These are phyloP conservation scores for Amblyopsis rosae DNA, from an alignment of 2,113 vertebrate species.

Conservation along the genomic window DNA sequence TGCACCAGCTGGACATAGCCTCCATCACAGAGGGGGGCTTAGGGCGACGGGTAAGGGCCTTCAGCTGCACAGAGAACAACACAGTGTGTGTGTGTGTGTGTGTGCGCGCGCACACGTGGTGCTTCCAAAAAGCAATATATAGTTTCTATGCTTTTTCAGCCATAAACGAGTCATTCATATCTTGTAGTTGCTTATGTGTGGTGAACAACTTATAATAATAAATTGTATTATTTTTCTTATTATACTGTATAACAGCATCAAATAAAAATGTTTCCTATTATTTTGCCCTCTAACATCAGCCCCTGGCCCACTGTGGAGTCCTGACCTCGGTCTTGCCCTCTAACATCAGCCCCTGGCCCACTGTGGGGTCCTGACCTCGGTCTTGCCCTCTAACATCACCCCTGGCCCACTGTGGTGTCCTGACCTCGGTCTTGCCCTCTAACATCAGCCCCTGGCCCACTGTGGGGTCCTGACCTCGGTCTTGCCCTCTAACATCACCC, in stretches of 20 bases:
- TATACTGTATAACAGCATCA: no score
- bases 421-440: background rate
- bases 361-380: background rate
- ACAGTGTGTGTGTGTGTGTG: background rate
- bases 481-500: no score
- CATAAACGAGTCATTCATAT: background rate
- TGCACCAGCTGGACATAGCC: constrained; percentile 90
- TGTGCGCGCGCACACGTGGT: background rate
- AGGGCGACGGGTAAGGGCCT: constrained; percentile 74
- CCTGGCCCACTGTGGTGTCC: background rate
- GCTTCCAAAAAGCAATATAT: background rate
- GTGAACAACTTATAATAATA: no score
- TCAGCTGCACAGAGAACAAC: constrained; percentile 55
- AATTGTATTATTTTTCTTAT: no score
- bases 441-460: no score
- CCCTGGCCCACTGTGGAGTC: no score
- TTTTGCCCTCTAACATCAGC: no score
- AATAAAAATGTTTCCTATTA: no score
- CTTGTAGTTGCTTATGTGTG: background rate
- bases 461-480: no score
- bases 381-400: background rate
- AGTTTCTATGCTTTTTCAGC: background rate
- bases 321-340: background rate
- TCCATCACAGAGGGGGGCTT: constrained; percentile 82
- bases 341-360: background rate